Percentiles rank a stretch among this genome's conserved stretches.
Conservation (phyloP, 2,888 invertebrate genomes). For the Diarsia dahlii region DNA sequence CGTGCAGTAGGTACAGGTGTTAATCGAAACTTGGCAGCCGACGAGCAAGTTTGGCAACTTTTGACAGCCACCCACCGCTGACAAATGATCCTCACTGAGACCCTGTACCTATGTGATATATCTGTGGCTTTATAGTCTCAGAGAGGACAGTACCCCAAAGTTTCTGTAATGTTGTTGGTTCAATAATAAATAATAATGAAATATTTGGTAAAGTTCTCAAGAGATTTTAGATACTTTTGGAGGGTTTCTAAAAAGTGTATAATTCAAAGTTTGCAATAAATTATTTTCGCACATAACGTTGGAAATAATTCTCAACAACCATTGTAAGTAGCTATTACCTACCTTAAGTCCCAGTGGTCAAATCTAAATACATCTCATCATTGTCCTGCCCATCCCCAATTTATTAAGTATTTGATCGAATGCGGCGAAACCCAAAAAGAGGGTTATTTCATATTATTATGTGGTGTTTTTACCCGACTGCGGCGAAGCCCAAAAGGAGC, state of each 20-base stretch:
- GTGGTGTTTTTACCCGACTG: no score
- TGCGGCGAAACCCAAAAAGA: no score
- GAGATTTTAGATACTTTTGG: no score
- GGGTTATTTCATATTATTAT: no score
- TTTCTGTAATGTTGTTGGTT: no score
- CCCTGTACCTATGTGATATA: neutral
- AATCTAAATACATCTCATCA: neutral
- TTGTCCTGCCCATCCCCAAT: no score
- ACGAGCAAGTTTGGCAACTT: constrained; percentile 61
- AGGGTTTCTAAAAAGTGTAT: no score
- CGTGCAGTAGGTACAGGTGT: constrained; percentile 73
- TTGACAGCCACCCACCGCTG: constrained; percentile 62
- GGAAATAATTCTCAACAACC: neutral
- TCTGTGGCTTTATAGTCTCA: neutral
- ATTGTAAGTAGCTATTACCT: neutral
- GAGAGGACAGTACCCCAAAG: neutral
- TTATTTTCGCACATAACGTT: neutral
- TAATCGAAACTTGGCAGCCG: constrained; percentile 70
- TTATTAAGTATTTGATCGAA: no score
- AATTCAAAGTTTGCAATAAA: neutral
- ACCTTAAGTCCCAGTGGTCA: neutral
- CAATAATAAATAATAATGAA: no score
- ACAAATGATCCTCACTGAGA: constrained; percentile 61
- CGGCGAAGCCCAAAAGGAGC: no score
- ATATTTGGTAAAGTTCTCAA: no score